phyloP scores from a whole-genome alignment of 1,140 invertebrate genomes.

The silkworm (Bombyx mori) region DNA sequence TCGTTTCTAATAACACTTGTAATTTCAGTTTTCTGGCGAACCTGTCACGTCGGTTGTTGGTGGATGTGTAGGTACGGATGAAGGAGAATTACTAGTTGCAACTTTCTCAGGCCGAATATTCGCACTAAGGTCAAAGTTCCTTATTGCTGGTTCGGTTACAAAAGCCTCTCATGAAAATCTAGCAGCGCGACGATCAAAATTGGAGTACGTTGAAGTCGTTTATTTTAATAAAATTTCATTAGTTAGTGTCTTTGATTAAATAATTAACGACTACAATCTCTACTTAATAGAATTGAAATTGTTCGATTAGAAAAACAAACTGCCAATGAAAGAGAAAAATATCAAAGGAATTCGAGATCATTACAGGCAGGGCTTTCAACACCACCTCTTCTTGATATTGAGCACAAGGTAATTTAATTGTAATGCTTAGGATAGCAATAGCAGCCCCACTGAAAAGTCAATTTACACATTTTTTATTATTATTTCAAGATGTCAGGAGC shows the following conservation, averaged over 20 bases:
- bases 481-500: conserved; percentile 43
- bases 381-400: conserved; percentile 50
- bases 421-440: neutral
- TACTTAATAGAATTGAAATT: conserved; percentile 36
- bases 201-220: conserved; percentile 33
- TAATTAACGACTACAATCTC: neutral
- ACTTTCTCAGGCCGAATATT: conserved; percentile 61
- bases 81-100: conserved; percentile 43
- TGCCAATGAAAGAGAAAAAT: conserved; percentile 52
- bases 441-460: neutral
- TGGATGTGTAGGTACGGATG: conserved; percentile 45
- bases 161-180: conserved; percentile 36
- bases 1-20: neutral
- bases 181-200: conserved; percentile 43
- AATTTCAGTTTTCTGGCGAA: conserved; percentile 56
- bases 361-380: conserved; percentile 38
- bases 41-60: conserved; percentile 54
- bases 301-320: conserved; percentile 58
- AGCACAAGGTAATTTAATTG: conserved; percentile 35
- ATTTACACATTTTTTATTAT: neutral
- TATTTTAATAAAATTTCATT: too few species aligned
- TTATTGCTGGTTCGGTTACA: conserved; percentile 23
- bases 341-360: conserved; percentile 50
- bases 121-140: conserved; percentile 37
- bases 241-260: neutral